A percentile compares a stretch with the other conserved stretches of the same genome.
Conservation (phyloP, 37 sponge, comb jelly and placozoan species). For the Bolinopsis microptera region DNA sequence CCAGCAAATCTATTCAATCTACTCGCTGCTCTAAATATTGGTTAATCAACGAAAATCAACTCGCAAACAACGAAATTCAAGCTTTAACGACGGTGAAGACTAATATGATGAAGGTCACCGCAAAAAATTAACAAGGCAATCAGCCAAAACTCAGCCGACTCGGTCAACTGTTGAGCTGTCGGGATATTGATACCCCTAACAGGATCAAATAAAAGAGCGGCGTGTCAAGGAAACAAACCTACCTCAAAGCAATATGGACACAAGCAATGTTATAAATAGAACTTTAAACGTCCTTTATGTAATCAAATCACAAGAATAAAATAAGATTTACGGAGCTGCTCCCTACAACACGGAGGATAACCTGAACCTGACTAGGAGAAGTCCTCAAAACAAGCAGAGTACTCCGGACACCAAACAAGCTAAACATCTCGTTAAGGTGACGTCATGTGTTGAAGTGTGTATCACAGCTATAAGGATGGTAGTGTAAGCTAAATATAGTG, state of each 20-base stretch:
- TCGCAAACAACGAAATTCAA: too few relatives aligned
- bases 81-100: too few relatives aligned
- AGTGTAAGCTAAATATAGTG: not conserved
- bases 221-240: not conserved
- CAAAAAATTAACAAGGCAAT: too few relatives aligned
- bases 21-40: too few relatives aligned
- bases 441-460: not conserved
- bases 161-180: too few relatives aligned
- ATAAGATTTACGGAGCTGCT: too few relatives aligned
- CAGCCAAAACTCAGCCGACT: too few relatives aligned
- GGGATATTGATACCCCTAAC: not conserved
- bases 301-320: not conserved
- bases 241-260: not conserved
- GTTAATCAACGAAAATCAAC: too few relatives aligned
- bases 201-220: not conserved
- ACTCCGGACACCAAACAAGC: not conserved
- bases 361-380: too few relatives aligned
- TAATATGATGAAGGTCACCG: too few relatives aligned
- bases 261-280: not conserved
- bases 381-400: too few relatives aligned
- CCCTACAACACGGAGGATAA: not conserved
- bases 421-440: not conserved
- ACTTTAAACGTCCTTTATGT: not conserved
- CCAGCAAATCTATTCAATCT: not conserved
- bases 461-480: not conserved